Evolutionary conservation across 1,140 invertebrate genomes (phyloP).

Genomic region (Cydia splendana): DNA sequence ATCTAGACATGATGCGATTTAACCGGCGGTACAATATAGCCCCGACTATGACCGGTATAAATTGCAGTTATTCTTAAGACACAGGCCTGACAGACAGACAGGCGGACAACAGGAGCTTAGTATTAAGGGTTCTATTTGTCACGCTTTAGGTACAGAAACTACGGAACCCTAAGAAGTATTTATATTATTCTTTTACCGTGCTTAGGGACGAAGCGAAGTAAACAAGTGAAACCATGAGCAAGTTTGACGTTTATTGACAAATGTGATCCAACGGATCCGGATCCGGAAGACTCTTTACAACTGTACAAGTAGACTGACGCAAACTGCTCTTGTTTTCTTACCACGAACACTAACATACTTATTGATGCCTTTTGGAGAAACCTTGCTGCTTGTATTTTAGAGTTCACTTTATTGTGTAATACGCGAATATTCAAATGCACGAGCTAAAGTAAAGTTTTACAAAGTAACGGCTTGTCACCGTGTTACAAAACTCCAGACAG

Average conservation of each 20-base stretch:
- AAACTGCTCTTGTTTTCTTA: constrained; percentile 11
- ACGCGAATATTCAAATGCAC: background rate
- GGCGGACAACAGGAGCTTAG: no score
- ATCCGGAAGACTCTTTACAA: background rate
- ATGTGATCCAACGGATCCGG: background rate
- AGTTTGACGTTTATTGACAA: constrained; percentile 6
- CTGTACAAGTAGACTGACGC: background rate
- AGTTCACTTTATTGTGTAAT: constrained; percentile 1
- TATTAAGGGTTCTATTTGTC: no score
- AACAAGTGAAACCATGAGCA: background rate
- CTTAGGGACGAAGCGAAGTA: background rate
- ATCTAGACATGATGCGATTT: no score
- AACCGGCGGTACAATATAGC: no score
- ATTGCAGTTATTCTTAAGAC: no score
- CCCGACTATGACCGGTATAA: no score
- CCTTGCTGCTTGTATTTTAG: background rate
- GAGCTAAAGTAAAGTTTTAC: background rate
- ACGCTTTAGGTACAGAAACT: no score
- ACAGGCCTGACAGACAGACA: no score
- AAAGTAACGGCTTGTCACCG: constrained; percentile 13
- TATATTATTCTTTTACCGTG: no score
- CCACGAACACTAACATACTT: background rate
- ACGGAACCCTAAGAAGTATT: no score
- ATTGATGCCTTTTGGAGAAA: background rate
- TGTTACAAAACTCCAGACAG: background rate